Evolutionary conservation across 2,888 invertebrate species (phyloP), one percentile per base, ranked within the genome.

Genomic region (Salticus scenicus): DNA sequence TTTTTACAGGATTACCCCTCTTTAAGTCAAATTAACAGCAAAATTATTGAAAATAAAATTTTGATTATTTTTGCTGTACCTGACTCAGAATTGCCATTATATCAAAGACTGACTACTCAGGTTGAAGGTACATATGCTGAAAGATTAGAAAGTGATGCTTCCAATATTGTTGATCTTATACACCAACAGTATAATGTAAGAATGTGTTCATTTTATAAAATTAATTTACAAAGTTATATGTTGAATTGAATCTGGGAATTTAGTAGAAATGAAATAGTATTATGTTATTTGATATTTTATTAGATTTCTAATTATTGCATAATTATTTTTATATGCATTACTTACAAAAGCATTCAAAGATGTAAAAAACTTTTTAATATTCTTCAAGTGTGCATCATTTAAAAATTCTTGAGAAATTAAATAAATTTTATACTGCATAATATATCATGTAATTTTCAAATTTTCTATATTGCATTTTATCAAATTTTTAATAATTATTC

Each of bases 21-120:
- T 87, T 97, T 99, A 88, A 97, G 98, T 17, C 98, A 98, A 92
- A 91, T 93, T 37, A 91, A 92, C 94, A 92, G 94, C 94, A 92
- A 96, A 95, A 79, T 92, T 31, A 96, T 96, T 90, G 95, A 98
- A 91, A 96, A 98, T 91, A 94, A 97, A 1, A 97, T 99, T 89
- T 98, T 98, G 91, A 94, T 99, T 67, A 99, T 99, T 89, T 99
- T 98, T 93, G 98, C 98, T 41, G 98, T 99, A 51, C 98, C 98
- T 0, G 92, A 94, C 77, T 95, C 95, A 89, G 97, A 97, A 91
- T 93, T 95, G 89, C 93, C 93, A 27, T 94, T 97, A 76, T 99
- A 99, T 91, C 93, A 95, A 89, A 94, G 95, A 90, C 93, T 99
- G 42, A 94, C 95, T 84, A 93, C 94, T 79, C 96, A 97, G 90